These are phyloP conservation scores for Saturnia japonica DNA, from an alignment of 2,888 invertebrate genomes.

Conservation along the genomic window DNA sequence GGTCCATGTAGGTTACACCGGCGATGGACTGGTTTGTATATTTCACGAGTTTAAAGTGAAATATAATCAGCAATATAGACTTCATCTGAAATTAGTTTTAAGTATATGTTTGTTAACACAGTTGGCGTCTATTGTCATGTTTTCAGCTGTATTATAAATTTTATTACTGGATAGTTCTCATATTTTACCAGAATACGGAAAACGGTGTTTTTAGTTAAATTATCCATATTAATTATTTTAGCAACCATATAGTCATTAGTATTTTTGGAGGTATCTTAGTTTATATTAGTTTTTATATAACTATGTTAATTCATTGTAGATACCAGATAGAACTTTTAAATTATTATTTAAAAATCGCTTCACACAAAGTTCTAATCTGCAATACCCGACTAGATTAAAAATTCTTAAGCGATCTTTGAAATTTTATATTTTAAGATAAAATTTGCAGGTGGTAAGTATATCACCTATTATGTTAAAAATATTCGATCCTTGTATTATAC, in stretches of 20 bases:
- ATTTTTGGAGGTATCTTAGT: not conserved
- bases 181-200: not conserved
- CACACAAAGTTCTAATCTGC: too few relatives aligned
- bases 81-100: conserved; percentile 15
- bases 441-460: too few relatives aligned
- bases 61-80: conserved; percentile 2
- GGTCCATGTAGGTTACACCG: conserved; percentile 67
- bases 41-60: conserved; percentile 21
- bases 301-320: too few relatives aligned
- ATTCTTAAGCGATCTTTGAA: too few relatives aligned
- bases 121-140: too few relatives aligned
- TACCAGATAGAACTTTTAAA: too few relatives aligned
- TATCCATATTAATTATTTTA: not conserved
- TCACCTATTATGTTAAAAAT: too few relatives aligned
- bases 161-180: not conserved
- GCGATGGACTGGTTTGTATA: conserved; percentile 51
- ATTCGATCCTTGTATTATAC: too few relatives aligned
- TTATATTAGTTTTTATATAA: not conserved
- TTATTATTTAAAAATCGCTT: too few relatives aligned
- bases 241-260: not conserved
- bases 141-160: not conserved
- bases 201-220: not conserved
- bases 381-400: too few relatives aligned
- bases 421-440: too few relatives aligned
- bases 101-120: not conserved